These are phyloP conservation scores for Leucania comma DNA, from an alignment of 2,888 invertebrate species.

Conservation along the genomic window DNA sequence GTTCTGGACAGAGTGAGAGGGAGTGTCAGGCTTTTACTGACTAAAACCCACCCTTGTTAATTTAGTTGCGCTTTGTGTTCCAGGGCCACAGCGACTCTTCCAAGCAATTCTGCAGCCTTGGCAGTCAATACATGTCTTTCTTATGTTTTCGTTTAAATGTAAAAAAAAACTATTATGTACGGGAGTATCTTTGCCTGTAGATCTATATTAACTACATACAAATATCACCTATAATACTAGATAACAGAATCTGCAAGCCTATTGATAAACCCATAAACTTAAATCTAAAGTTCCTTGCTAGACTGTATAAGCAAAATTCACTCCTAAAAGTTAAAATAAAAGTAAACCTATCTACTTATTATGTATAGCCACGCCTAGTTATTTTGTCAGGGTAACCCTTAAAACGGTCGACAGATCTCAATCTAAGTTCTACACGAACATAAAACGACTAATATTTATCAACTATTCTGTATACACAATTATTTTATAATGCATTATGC, in stretches of 20 bases:
- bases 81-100: too few species aligned
- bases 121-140: too few species aligned
- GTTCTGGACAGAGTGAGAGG: too few species aligned
- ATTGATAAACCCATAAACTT: not conserved
- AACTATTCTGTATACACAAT: conserved; percentile 24
- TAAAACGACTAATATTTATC: conserved; percentile 2
- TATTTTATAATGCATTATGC: conserved; percentile 45
- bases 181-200: too few species aligned
- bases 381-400: not conserved
- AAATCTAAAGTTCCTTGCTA: not conserved
- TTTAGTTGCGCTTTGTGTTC: too few species aligned
- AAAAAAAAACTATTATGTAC: too few species aligned
- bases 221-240: too few species aligned
- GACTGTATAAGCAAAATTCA: not conserved
- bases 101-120: too few species aligned
- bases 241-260: not conserved
- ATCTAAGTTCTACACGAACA: conserved; percentile 3
- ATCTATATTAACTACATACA: too few species aligned
- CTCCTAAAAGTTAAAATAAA: not conserved
- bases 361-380: not conserved
- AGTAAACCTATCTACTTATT: not conserved
- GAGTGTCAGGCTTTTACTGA: too few species aligned
- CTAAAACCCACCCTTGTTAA: too few species aligned
- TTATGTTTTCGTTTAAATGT: too few species aligned
- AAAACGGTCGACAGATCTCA: not conserved